phyloP scores from a whole-genome alignment of 2,113 vertebrate species.

The Tor tambroides region DNA sequence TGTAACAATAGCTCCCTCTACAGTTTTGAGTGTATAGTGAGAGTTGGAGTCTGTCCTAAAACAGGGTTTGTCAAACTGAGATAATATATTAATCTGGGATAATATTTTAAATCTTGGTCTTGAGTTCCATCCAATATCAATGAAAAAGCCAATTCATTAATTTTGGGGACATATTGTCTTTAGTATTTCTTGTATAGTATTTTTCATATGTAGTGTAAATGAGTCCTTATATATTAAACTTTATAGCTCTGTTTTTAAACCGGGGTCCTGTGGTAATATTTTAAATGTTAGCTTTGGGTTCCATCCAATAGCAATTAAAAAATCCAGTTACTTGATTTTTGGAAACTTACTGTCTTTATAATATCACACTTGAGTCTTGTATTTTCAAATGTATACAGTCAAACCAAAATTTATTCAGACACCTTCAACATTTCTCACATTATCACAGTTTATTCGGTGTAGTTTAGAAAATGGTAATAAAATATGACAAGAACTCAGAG shows the following conservation, averaged over 20 bases:
- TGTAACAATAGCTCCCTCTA: slow-evolving; percentile 57
- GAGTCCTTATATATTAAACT: not conserved
- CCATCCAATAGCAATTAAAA: not conserved
- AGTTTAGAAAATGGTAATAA: too few relatives aligned
- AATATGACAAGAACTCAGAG: too few relatives aligned
- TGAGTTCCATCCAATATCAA: not conserved
- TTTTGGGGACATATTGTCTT: not conserved
- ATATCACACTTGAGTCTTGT: too few relatives aligned
- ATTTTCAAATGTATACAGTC: too few relatives aligned
- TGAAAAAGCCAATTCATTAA: not conserved
- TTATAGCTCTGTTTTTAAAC: too few relatives aligned
- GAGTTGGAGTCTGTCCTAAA: not conserved
- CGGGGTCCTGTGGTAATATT: too few relatives aligned
- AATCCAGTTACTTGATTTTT: too few relatives aligned
- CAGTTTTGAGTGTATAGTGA: slow-evolving; percentile 42
- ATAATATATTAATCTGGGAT: not conserved
- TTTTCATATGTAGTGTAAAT: not conserved
- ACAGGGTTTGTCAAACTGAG: not conserved
- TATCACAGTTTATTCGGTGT: too few relatives aligned
- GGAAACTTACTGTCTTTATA: too few relatives aligned
- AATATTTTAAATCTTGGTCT: not conserved
- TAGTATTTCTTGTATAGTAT: not conserved
- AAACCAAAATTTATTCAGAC: too few relatives aligned
- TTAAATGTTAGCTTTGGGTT: too few relatives aligned
- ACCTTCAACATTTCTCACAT: too few relatives aligned